These are phyloP conservation scores for Drosophila bipectinata DNA, from an alignment of 1,140 invertebrate genomes.

Conservation along the genomic window DNA sequence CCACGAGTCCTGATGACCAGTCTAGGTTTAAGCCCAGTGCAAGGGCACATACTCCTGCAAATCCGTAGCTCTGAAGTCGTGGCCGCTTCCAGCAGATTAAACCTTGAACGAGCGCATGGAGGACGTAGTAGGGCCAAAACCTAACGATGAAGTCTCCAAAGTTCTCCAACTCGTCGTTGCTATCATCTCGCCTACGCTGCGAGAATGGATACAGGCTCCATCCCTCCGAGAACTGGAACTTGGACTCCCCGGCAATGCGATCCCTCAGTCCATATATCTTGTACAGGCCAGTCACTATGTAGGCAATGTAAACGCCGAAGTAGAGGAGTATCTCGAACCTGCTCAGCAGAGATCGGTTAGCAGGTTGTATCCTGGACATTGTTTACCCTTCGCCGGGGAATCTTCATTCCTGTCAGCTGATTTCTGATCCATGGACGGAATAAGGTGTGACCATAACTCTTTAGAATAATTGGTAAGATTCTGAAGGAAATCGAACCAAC, in stretches of 20 bases:
- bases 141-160: slow-evolving; percentile 64
- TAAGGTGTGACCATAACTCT: background rate
- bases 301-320: slow-evolving; percentile 64
- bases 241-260: slow-evolving; percentile 33
- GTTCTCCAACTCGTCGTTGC: slow-evolving; percentile 75
- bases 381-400: background rate
- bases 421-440: background rate
- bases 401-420: slow-evolving; percentile 8
- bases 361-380: slow-evolving; percentile 17
- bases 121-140: slow-evolving; percentile 70
- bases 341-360: slow-evolving; percentile 42
- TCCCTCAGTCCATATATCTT: slow-evolving; percentile 67
- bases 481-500: background rate
- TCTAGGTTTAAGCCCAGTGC: slow-evolving; percentile 47
- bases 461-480: background rate
- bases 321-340: slow-evolving; percentile 66
- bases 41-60: slow-evolving; percentile 41
- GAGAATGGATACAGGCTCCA: slow-evolving; percentile 45
- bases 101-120: slow-evolving; percentile 52
- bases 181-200: slow-evolving; percentile 57
- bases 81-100: slow-evolving; percentile 24
- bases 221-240: slow-evolving; percentile 59
- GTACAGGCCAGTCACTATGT: slow-evolving; percentile 64
- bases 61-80: slow-evolving; percentile 22
- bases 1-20: slow-evolving; percentile 47